Base-by-base conservation (phyloP, 1,140 invertebrate species). In the Temnothorax curvispinosus region DNA sequence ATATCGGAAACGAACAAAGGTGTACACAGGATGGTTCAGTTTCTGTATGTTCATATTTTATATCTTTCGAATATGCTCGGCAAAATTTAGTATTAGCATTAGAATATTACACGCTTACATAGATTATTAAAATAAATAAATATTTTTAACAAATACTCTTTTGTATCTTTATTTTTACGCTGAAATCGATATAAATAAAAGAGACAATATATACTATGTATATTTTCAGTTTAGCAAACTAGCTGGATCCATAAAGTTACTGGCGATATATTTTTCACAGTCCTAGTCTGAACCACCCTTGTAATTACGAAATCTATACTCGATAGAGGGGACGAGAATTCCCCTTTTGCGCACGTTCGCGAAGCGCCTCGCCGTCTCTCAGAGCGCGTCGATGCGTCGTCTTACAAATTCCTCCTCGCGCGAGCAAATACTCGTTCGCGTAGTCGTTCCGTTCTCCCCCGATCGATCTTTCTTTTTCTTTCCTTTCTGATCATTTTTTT, bases 331-430 rank as follows among this genome's bases (percentile, higher is more conserved):
- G 5, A 38, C 44, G 2, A 47, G 44, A 50, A 4, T 35, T 15
- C 50, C 6, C 13, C 52, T 72, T n/a, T 52, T 58, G 27, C 72
- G 77, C 38, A 75, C 88, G 65, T 89, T 89, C 89, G 72, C 44
- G 35, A 32, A 54, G 56, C 74, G 74, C 52, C 67, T 74, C 62
- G 71, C 72, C 89, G 77, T 89, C 38, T 84, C 38, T 90, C 58
- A 54, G 60, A 87, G 56, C 71, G 78, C 90, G 90, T 91, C 90
- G 90, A 91, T 91, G 89, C 89, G 89, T 91, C 90, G 90, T 91
- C 90, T 91, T 90, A 91, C 90, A 84, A 81, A 85, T 87, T 72
- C 35, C 60, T 88, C 35, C 54, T 84, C 52, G 38, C 52, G 13
- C 52, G 18, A 69, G 38, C 8, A 27, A n/a, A 72, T 32, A 15